These are phyloP conservation scores for Triplophysa rosa DNA, from an alignment of 2,113 vertebrate species.

Conservation along the genomic window DNA sequence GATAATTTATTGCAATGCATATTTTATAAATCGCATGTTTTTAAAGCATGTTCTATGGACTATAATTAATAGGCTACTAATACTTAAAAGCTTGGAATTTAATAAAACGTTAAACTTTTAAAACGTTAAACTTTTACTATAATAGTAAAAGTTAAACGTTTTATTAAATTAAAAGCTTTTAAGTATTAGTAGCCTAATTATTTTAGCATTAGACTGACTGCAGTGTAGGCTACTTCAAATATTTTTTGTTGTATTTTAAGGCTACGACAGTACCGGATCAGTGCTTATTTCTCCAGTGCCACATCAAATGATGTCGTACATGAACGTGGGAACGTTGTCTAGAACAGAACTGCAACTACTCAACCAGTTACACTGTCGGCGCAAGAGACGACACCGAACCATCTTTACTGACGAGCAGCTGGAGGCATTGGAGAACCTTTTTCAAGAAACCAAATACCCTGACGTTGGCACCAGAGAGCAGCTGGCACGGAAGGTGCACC, in stretches of 20 bases:
- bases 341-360: slow-evolving; percentile 93
- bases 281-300: slow-evolving; percentile 91
- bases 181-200: no score
- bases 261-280: slow-evolving; percentile 87
- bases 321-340: slow-evolving; percentile 93
- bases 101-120: no score
- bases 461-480: slow-evolving; percentile 96
- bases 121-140: no score
- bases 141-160: no score
- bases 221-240: background rate
- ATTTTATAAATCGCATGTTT: background rate
- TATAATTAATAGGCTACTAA: no score
- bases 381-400: slow-evolving; percentile 92
- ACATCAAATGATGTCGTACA: slow-evolving; percentile 95
- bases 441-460: slow-evolving; percentile 98
- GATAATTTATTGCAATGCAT: background rate
- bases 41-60: no score
- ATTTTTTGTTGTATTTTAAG: slow-evolving; percentile 61
- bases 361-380: slow-evolving; percentile 93
- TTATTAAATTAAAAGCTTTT: no score
- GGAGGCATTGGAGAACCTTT: slow-evolving; percentile 94
- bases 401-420: slow-evolving; percentile 99
- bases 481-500: slow-evolving; percentile 93
- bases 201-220: no score
- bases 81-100: no score